Conservation (phyloP, 1,140 invertebrate genomes). For the Euura saliciscinereae region DNA sequence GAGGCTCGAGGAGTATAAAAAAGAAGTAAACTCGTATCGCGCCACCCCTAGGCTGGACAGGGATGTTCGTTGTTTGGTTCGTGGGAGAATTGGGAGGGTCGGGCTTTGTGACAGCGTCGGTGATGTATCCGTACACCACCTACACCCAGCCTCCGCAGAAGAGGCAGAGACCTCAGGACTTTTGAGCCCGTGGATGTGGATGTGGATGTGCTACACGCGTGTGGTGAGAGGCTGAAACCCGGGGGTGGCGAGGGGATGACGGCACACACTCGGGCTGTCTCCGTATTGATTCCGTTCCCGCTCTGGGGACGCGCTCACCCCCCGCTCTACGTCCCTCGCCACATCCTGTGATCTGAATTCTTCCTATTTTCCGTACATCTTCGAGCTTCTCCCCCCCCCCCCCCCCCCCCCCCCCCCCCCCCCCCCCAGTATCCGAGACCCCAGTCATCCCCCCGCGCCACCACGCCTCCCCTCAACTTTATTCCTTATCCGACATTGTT, state of each 20-base stretch:
- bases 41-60: background rate
- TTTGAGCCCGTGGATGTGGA: background rate
- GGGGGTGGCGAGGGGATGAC: slow-evolving; percentile 27
- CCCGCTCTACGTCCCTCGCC: slow-evolving; percentile 16
- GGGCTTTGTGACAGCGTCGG: background rate
- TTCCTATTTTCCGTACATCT: slow-evolving; percentile 46
- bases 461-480: slow-evolving; percentile 31
- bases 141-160: background rate
- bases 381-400: slow-evolving; percentile 16
- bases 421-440: no score
- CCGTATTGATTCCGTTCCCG: slow-evolving; percentile 53
- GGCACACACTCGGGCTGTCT: slow-evolving; percentile 46
- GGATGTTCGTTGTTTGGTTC: background rate
- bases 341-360: slow-evolving; percentile 52
- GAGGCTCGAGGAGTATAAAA: no score
- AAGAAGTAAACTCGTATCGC: no score
- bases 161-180: background rate
- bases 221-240: background rate
- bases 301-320: slow-evolving; percentile 42
- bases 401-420: no score
- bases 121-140: background rate
- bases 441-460: background rate
- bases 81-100: background rate
- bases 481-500: slow-evolving; percentile 55
- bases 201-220: background rate